Evolutionary conservation across 2,797 vertebrate species (phyloP), one percentile per base, ranked within the genome.

Genomic region (Eulemur mongoz): DNA sequence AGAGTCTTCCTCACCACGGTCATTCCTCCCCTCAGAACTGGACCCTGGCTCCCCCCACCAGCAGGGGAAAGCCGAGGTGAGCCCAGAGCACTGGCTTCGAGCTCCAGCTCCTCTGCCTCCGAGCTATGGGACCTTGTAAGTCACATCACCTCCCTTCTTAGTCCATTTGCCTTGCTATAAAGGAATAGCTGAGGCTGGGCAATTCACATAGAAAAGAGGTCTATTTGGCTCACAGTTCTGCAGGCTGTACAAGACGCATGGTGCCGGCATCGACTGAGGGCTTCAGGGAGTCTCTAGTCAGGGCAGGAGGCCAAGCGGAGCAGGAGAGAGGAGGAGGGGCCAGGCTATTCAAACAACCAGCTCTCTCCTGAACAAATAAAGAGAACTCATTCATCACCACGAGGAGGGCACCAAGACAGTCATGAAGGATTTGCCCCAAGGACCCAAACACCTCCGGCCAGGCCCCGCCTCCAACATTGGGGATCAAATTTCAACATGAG

Each of bases 391-490:
- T n/a, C 32, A 35, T 10, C 20, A 18, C 63, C 7, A 1, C 7
- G 0, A 1, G 3, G 63, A 65, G 8, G 63, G 63, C 32, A 18
- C 17, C 8, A 1, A 35, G 63, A n/a, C 32, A n/a, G 32, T n/a
- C 15, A 65, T 8, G 63, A 18, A 65, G 7, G 32, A 9, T n/a
- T 7, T 65, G 63, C 32, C 32, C 17, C 32, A 67, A 67, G 63
- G 17, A 67, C 63, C 17, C 63, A 35, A 20, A 8, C 63, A 67
- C 32, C 63, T 18, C 61, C 63, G 4, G 4, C 63, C 63, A 67
- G 63, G 32, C 63, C 17, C 32, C 63, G n/a, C 32, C 17, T 20
- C 63, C 15, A 67, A 67, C 32, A 9, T 0, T 18, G 17, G 63
- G 32, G 32, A 35, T 67, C 17, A 35, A 35, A 67, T 67, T 9